phyloP scores from a whole-genome alignment of 37 sponge, comb jelly and placozoan species.

The Dysidea cf. avara region DNA sequence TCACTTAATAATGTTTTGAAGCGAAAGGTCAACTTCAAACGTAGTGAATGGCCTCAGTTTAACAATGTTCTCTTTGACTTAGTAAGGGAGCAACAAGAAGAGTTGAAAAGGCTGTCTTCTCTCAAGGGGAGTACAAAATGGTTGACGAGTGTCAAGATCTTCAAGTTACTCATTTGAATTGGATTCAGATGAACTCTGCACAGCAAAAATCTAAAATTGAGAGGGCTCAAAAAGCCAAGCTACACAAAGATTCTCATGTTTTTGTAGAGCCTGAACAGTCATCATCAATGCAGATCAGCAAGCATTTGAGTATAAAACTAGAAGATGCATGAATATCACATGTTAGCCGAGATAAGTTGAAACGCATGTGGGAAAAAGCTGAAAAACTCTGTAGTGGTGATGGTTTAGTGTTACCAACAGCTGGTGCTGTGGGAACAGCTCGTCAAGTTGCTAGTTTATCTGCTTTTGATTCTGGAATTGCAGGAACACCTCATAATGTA shows the following conservation, averaged over 20 bases:
- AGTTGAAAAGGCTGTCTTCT: conserved; percentile 4
- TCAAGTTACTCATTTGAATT: neutral
- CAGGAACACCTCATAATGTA: conserved; percentile 6
- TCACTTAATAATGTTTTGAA: neutral
- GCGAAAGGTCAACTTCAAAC: neutral
- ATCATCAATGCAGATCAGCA: too few relatives aligned
- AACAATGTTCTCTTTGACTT: neutral
- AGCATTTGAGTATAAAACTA: neutral
- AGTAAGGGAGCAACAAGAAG: neutral
- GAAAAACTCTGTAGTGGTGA: neutral
- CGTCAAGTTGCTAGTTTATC: conserved; percentile 14
- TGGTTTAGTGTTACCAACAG: conserved; percentile 10
- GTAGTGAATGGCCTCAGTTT: conserved; percentile 2
- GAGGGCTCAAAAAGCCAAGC: too few relatives aligned
- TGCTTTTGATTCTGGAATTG: neutral
- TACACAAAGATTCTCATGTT: too few relatives aligned
- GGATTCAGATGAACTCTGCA: neutral
- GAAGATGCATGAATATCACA: conserved; percentile 2
- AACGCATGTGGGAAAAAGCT: conserved; percentile 19
- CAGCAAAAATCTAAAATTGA: neutral
- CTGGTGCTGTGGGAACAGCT: neutral
- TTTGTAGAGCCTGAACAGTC: neutral
- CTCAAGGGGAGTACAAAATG: neutral
- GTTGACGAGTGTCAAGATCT: neutral
- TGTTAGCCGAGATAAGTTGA: neutral